Conservation (phyloP, 2,113 vertebrate species). For the Natator depressus region DNA sequence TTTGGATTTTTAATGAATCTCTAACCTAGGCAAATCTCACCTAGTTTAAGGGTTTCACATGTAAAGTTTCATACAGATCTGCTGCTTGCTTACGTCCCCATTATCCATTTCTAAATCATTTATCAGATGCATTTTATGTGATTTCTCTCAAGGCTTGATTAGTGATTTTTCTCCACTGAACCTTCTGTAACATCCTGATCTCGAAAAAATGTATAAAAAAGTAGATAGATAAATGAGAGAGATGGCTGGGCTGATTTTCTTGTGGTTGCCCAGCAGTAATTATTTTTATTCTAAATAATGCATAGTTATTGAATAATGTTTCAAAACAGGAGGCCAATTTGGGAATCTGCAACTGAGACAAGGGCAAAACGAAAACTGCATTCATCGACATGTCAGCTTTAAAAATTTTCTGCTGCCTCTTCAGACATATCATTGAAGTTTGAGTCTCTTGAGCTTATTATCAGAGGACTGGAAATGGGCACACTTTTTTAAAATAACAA, state of each 20-base stretch:
- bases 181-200: not conserved
- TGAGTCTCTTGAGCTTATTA: not conserved
- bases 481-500: not conserved
- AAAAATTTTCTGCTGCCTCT: not conserved
- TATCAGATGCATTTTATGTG: not conserved
- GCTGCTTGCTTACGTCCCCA: not conserved
- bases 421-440: not conserved
- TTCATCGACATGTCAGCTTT: not conserved
- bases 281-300: not conserved
- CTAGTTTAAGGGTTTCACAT: not conserved
- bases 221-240: not conserved
- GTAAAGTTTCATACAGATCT: not conserved
- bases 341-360: not conserved
- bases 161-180: not conserved
- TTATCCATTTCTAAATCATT: not conserved
- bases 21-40: not conserved
- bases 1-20: slow-evolving; percentile 5
- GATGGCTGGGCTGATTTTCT: not conserved
- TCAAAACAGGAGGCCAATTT: not conserved
- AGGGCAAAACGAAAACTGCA: not conserved
- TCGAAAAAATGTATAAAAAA: not conserved
- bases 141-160: not conserved
- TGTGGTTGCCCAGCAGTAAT: not conserved
- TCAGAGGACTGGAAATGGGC: not conserved
- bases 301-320: not conserved